Evolutionary conservation across 2,888 invertebrate genomes (phyloP).

Genomic region (Cephus pygmeus): DNA sequence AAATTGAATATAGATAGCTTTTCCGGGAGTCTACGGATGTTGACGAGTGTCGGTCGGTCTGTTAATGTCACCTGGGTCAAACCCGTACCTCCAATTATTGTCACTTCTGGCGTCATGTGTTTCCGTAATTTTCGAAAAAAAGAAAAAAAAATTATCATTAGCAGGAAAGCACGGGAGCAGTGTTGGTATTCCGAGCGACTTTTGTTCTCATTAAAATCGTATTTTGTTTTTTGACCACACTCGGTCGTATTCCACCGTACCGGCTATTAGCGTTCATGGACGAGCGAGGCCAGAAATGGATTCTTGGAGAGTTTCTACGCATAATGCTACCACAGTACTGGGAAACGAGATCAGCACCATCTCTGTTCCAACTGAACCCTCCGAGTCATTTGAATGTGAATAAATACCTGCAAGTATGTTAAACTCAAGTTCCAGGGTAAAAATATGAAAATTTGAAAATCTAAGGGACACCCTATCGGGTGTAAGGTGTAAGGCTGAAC

Average conservation of each 20-base stretch:
- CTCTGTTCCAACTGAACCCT: not conserved
- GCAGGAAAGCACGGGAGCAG: not conserved
- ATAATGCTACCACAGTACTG: too few species aligned
- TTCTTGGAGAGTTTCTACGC: not conserved
- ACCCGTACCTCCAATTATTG: not conserved
- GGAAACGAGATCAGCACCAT: not conserved
- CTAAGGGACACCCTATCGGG: too few species aligned
- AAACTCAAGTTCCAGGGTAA: not conserved
- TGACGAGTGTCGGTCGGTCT: not conserved
- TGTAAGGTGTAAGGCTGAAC: not conserved
- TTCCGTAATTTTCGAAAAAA: constrained; percentile 31
- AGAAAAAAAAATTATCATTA: constrained; percentile 33
- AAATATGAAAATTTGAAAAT: not conserved
- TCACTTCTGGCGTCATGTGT: constrained; percentile 30
- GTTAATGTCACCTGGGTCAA: not conserved
- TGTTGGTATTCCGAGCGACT: constrained; percentile 15
- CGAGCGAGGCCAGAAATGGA: not conserved
- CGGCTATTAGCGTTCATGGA: not conserved
- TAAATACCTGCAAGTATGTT: too few species aligned
- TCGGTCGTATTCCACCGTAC: not conserved
- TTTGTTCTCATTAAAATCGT: constrained; percentile 42
- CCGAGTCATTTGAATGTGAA: not conserved
- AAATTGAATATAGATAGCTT: not conserved
- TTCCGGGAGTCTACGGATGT: not conserved
- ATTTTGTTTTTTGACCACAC: constrained; percentile 23